Evolutionary conservation across 2,797 vertebrate species (phyloP).

Genomic region (Poeciliopsis gracilis): DNA sequence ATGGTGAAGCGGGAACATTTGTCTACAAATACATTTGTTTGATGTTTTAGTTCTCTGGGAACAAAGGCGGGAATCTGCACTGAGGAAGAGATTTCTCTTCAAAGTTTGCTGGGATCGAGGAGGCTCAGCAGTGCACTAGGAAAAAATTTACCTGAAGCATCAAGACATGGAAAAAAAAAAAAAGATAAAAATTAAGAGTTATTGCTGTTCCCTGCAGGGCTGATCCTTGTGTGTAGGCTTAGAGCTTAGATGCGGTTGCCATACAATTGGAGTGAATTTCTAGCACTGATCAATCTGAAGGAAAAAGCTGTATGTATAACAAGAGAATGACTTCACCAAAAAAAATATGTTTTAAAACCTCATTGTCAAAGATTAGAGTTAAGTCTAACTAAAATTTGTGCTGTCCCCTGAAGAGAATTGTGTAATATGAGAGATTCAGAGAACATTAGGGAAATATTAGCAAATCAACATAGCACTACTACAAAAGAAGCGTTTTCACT

Average conservation of each 20-base stretch:
- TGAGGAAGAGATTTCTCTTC: constrained; percentile 45
- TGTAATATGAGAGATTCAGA: no score
- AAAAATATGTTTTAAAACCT: not conserved
- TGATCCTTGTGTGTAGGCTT: constrained; percentile 27
- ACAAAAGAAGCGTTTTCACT: no score
- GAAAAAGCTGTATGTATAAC: not conserved
- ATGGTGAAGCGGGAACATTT: constrained; percentile 59
- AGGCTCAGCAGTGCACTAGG: constrained; percentile 33
- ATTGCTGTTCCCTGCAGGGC: constrained; percentile 33
- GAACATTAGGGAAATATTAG: no score
- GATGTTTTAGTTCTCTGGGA: constrained; percentile 54
- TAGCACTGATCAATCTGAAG: constrained; percentile 18
- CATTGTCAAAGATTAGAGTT: not conserved
- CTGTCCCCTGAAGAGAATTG: no score
- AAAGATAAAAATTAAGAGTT: constrained; percentile 39
- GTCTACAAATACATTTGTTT: constrained; percentile 60
- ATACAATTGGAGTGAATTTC: constrained; percentile 19
- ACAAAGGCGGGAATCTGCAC: constrained; percentile 39
- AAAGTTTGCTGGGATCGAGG: constrained; percentile 54
- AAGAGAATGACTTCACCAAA: not conserved
- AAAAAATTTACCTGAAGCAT: constrained; percentile 50
- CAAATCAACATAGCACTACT: no score
- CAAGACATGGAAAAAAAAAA: constrained; percentile 27
- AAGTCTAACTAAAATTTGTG: not conserved
- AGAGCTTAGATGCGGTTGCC: constrained; percentile 11